phyloP scores from a whole-genome alignment of 2,113 vertebrate genomes.

The Colistium nudipinnis region DNA sequence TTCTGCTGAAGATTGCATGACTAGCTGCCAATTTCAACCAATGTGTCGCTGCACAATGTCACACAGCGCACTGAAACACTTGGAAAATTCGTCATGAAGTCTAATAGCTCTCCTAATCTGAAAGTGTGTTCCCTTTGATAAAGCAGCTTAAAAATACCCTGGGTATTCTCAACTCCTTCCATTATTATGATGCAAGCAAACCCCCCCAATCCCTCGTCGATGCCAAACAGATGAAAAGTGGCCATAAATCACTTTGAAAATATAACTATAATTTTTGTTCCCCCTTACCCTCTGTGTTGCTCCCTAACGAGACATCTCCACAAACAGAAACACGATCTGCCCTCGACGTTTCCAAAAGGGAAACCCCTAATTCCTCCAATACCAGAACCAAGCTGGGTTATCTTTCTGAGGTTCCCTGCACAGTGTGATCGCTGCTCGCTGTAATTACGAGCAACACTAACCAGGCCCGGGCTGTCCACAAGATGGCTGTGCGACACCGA shows the following conservation, averaged over 20 bases:
- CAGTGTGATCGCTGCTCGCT: constrained; percentile 63
- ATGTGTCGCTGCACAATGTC: constrained; percentile 39
- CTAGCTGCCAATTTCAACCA: constrained; percentile 33
- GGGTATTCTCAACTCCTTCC: constrained; percentile 23
- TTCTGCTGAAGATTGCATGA: not conserved
- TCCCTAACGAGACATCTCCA: constrained; percentile 56
- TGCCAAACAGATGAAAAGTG: constrained; percentile 33
- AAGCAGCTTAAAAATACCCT: constrained; percentile 22
- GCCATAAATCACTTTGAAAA: constrained; percentile 57
- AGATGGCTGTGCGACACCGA: constrained; percentile 37
- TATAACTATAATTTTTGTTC: constrained; percentile 39
- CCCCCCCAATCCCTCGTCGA: constrained; percentile 9
- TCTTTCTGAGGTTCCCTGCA: constrained; percentile 46
- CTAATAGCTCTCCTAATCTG: constrained; percentile 22
- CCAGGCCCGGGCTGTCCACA: constrained; percentile 59
- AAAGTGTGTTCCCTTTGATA: constrained; percentile 27
- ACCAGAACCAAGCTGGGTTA: constrained; percentile 29
- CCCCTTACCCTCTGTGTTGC: constrained; percentile 4
- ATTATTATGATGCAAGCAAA: not conserved
- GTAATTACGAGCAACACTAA: constrained; percentile 70
- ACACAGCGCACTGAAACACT: not conserved
- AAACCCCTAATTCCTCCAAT: constrained; percentile 47
- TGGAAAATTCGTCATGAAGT: constrained; percentile 21
- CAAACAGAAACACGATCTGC: constrained; percentile 64
- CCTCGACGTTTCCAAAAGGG: constrained; percentile 30